These are phyloP conservation scores for Gymnocypris eckloni DNA, from an alignment of 2,797 vertebrate genomes.

Conservation along the genomic window DNA sequence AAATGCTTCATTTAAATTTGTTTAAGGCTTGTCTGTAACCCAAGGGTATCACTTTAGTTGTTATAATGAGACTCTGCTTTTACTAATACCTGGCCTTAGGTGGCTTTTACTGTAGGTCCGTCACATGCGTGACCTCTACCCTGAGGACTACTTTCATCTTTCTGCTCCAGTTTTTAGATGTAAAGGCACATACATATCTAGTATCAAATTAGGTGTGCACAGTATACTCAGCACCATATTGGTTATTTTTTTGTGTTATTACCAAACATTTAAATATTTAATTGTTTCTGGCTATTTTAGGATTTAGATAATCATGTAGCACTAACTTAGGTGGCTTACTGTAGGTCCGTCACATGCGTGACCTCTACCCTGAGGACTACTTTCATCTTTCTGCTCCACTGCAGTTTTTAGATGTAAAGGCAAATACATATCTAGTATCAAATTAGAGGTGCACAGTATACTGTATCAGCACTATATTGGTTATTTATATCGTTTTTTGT, in stretches of 20 bases:
- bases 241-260: neutral
- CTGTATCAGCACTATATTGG: neutral
- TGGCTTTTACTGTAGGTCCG: neutral
- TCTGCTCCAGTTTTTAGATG: conserved; percentile 2
- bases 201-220: neutral
- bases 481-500: neutral
- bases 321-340: neutral
- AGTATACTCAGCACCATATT: neutral
- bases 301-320: neutral
- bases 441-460: neutral
- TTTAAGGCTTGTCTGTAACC: conserved; percentile 14
- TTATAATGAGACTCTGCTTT: conserved; percentile 6
- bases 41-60: conserved; percentile 20
- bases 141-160: conserved; percentile 35
- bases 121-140: conserved; percentile 27
- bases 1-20: neutral
- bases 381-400: conserved; percentile 30
- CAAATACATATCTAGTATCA: neutral
- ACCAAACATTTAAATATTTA: neutral
- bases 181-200: neutral
- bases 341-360: conserved; percentile 8
- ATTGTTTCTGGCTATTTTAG: neutral
- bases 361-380: conserved; percentile 28
- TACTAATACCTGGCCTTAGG: conserved; percentile 39
- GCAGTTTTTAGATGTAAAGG: neutral